phyloP scores from a whole-genome alignment of 2,113 vertebrate species.

The Odocoileus virginianus region DNA sequence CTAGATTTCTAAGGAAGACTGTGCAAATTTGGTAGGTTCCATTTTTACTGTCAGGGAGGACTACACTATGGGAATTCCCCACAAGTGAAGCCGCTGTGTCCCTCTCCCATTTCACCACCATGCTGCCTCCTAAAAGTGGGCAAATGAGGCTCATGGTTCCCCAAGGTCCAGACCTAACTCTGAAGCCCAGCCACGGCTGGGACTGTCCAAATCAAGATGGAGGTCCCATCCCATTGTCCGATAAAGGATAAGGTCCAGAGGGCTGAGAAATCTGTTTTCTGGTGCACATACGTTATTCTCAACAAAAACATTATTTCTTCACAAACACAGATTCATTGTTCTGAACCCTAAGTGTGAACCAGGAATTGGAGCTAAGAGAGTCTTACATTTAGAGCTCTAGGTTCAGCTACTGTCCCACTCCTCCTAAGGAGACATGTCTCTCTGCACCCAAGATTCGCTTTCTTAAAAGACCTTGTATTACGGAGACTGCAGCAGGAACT shows the following conservation, averaged over 20 bases:
- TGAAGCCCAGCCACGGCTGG: neutral
- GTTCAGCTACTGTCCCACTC: neutral
- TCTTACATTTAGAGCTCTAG: neutral
- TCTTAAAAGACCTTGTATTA: neutral
- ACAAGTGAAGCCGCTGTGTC: neutral
- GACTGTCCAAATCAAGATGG: neutral
- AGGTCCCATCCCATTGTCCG: neutral
- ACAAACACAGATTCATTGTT: neutral
- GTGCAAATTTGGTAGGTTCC: neutral
- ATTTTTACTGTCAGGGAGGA: neutral
- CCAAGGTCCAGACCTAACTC: neutral
- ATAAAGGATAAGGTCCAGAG: neutral
- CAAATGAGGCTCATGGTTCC: neutral
- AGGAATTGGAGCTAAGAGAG: neutral
- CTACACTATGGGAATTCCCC: too few species aligned
- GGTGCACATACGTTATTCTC: neutral
- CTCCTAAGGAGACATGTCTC: neutral
- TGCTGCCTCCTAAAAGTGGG: neutral
- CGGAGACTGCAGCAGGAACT: neutral
- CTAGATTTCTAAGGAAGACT: neutral
- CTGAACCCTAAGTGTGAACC: neutral
- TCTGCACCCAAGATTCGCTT: neutral
- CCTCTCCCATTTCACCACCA: neutral
- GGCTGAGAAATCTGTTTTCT: neutral
- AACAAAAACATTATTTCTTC: neutral